phyloP scores from a whole-genome alignment of 2,113 vertebrate species.

The Hepsetus odoe region DNA sequence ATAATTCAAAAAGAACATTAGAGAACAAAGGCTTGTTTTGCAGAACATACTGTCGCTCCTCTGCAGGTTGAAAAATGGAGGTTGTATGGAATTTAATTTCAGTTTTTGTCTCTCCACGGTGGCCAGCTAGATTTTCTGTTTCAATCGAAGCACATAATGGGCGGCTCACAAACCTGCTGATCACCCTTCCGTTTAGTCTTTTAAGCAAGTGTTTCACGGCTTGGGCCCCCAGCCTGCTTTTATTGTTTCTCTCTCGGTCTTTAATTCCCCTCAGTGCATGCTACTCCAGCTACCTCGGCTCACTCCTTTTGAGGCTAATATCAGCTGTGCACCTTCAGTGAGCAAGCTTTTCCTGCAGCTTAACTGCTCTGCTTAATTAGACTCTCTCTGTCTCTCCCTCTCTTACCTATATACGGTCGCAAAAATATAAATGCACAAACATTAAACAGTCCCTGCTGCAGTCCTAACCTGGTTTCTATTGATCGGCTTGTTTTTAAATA shows the following conservation, averaged over 20 bases:
- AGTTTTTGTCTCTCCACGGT: conserved; percentile 46
- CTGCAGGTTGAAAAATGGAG: conserved; percentile 35
- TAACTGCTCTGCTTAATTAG: conserved; percentile 53
- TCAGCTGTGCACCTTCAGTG: conserved; percentile 48
- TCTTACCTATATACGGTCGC: conserved; percentile 22
- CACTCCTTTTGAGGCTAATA: conserved; percentile 45
- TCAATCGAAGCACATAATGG: conserved; percentile 46
- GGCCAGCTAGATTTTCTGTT: conserved; percentile 35
- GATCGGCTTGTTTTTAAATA: conserved; percentile 43
- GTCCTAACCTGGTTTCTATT: conserved; percentile 29
- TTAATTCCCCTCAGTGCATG: conserved; percentile 50
- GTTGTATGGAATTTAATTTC: conserved; percentile 55
- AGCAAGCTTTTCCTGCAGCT: conserved; percentile 43
- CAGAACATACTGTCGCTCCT: conserved; percentile 11
- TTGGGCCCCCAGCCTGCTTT: conserved; percentile 36
- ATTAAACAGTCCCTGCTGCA: conserved; percentile 29
- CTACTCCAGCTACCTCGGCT: conserved; percentile 23
- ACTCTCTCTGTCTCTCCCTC: conserved; percentile 53
- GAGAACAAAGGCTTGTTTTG: conserved; percentile 12
- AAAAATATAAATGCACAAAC: conserved; percentile 51
- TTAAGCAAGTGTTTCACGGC: conserved; percentile 43
- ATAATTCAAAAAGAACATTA: conserved; percentile 35
- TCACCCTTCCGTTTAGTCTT: conserved; percentile 50
- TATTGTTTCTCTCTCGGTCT: conserved; percentile 48
- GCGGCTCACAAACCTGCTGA: conserved; percentile 37